A percentile compares a stretch with the other conserved stretches of the same genome.
These are phyloP conservation scores for Champsocephalus esox DNA, from an alignment of 2,797 vertebrate species.

Conservation along the genomic window DNA sequence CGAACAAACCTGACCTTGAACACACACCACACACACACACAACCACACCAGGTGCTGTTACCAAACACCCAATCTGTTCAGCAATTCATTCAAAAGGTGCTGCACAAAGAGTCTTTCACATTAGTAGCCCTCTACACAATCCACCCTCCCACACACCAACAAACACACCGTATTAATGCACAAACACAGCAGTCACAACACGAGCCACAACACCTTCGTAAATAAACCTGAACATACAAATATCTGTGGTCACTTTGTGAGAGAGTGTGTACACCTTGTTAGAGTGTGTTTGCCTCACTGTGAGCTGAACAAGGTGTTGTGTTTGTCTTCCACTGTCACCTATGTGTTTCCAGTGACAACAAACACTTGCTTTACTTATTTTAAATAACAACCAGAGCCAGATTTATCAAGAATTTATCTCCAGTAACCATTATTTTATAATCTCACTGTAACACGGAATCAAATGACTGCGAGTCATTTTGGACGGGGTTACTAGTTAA, in stretches of 20 bases:
- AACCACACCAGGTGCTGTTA: neutral
- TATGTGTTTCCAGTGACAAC: conserved; percentile 25
- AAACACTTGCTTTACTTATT: neutral
- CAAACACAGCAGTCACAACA: conserved; percentile 52
- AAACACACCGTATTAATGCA: conserved; percentile 35
- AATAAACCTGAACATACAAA: conserved; percentile 56
- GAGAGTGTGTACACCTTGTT: conserved; percentile 33
- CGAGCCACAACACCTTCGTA: conserved; percentile 11
- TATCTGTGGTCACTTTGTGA: conserved; percentile 24
- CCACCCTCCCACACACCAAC: conserved; percentile 24
- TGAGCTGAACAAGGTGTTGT: conserved; percentile 49
- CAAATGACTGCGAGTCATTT: neutral
- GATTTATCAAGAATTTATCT: neutral
- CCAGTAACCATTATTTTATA: neutral
- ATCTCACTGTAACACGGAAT: neutral
- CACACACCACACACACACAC: neutral
- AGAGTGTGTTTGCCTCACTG: conserved; percentile 10
- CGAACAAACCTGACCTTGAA: conserved; percentile 38
- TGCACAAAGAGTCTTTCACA: conserved; percentile 53
- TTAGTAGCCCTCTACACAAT: conserved; percentile 29
- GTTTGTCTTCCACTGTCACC: conserved; percentile 35
- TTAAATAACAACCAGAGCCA: neutral
- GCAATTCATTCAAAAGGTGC: conserved; percentile 42
- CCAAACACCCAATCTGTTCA: conserved; percentile 45
- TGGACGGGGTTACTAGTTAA: neutral